Conservation (phyloP, 2,888 invertebrate genomes). For the Bombylius discolor region DNA sequence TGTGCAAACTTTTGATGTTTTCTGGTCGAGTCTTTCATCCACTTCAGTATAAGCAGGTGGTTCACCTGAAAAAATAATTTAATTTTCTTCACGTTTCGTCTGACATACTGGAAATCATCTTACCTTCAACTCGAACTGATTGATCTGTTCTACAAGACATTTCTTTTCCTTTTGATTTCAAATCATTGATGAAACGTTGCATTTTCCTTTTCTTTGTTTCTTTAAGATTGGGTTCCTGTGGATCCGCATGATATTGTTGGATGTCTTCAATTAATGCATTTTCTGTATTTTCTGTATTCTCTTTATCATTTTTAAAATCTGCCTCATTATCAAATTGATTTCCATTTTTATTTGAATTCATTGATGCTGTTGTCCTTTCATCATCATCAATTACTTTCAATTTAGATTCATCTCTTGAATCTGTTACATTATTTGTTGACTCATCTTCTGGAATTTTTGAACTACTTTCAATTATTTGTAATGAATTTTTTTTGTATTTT, state of each 20-base stretch:
- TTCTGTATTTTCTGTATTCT: background rate
- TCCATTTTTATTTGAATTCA: conserved; percentile 29
- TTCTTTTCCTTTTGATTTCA: conserved; percentile 22
- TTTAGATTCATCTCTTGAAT: conserved; percentile 8
- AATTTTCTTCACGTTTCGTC: no score
- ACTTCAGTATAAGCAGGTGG: conserved; percentile 22
- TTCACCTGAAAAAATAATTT: conserved; percentile 23
- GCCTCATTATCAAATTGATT: conserved; percentile 14
- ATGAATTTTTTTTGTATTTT: background rate
- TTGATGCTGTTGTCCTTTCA: conserved; percentile 33
- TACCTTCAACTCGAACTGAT: conserved; percentile 28
- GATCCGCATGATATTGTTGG: background rate
- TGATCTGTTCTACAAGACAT: conserved; percentile 29
- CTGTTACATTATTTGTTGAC: background rate
- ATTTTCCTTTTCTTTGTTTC: conserved; percentile 17
- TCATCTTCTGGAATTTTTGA: background rate
- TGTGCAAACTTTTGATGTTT: conserved; percentile 32
- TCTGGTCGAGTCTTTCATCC: conserved; percentile 16
- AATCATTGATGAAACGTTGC: conserved; percentile 23
- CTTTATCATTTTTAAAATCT: conserved; percentile 20
- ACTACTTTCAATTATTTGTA: background rate
- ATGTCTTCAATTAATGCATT: background rate
- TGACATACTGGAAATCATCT: background rate
- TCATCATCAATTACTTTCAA: conserved; percentile 18
- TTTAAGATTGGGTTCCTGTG: conserved; percentile 12